A percentile compares a stretch with the other conserved stretches of the same genome.
These are phyloP conservation scores for Teleiodes luculella DNA, from an alignment of 2,888 invertebrate genomes.

Conservation along the genomic window DNA sequence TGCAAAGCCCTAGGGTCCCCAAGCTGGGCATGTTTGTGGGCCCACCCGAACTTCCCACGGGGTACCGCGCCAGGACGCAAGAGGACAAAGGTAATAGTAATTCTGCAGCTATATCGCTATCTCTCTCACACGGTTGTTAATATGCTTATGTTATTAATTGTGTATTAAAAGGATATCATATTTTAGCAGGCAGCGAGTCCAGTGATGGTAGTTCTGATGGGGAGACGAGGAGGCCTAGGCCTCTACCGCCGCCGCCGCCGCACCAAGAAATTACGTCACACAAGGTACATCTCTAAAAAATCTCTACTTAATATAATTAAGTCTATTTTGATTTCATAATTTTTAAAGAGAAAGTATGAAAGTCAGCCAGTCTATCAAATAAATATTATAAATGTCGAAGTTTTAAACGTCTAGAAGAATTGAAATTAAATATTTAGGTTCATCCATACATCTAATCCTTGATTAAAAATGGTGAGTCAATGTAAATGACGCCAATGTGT, in stretches of 20 bases:
- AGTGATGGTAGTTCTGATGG: slow-evolving; percentile 80
- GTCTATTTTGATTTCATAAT: too few species aligned
- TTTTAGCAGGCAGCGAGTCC: slow-evolving; percentile 69
- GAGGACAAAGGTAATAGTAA: slow-evolving; percentile 67
- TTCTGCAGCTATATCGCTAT: neutral
- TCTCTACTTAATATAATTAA: too few species aligned
- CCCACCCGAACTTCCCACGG: slow-evolving; percentile 82
- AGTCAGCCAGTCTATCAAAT: too few species aligned
- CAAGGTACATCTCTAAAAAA: too few species aligned
- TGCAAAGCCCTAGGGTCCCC: slow-evolving; percentile 90
- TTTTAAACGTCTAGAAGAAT: too few species aligned
- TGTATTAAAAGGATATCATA: slow-evolving; percentile 4
- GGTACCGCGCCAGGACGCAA: slow-evolving; percentile 65
- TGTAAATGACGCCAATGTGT: too few species aligned
- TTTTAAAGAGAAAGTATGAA: too few species aligned
- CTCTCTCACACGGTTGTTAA: neutral
- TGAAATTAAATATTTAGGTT: too few species aligned
- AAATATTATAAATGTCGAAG: too few species aligned
- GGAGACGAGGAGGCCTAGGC: slow-evolving; percentile 56
- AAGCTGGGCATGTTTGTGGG: slow-evolving; percentile 83
- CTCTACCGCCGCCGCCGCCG: slow-evolving; percentile 66
- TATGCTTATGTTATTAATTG: neutral
- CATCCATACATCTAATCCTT: too few species aligned
- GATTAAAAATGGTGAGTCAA: too few species aligned
- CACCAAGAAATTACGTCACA: slow-evolving; percentile 61